Conservation (phyloP, 2,888 invertebrate genomes). For the Pachliopta kotzebuea region DNA sequence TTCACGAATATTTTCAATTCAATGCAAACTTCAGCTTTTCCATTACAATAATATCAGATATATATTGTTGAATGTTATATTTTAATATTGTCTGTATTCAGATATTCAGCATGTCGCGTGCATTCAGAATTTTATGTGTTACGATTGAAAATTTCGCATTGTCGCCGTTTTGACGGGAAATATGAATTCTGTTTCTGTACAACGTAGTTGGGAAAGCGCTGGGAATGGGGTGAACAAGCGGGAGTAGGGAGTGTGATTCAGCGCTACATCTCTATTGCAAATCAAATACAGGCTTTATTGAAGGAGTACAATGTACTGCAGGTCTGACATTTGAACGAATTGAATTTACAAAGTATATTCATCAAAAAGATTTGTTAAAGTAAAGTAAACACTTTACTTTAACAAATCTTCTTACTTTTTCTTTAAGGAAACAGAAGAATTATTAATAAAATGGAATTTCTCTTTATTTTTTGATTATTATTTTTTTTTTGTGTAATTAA, state of each 20-base stretch:
- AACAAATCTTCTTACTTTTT: no score
- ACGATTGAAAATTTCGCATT: slow-evolving; percentile 20
- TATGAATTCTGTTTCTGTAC: slow-evolving; percentile 25
- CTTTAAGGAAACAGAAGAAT: no score
- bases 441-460: no score
- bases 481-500: no score
- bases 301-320: slow-evolving; percentile 1
- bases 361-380: neutral
- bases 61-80: slow-evolving; percentile 1
- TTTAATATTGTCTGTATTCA: neutral
- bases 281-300: slow-evolving; percentile 16
- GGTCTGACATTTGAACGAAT: slow-evolving; percentile 14
- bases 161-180: slow-evolving; percentile 19
- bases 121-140: slow-evolving; percentile 17
- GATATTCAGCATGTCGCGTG: slow-evolving; percentile 14
- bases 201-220: slow-evolving; percentile 11
- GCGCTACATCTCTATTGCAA: slow-evolving; percentile 8
- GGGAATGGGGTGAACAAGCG: neutral
- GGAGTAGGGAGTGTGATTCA: slow-evolving; percentile 5
- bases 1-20: no score
- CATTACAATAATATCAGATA: neutral
- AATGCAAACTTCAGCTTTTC: no score
- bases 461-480: no score
- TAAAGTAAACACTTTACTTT: neutral
- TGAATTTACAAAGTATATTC: slow-evolving; percentile 4